A percentile compares a stretch with the other conserved stretches of the same genome.
Evolutionary conservation across 1,140 invertebrate genomes (phyloP).

Genomic region (Caenorhabditis elegans): WBcel235 BX284606.5:11755501-11756000

Average conservation of each 20-base stretch:
- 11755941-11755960: not conserved
- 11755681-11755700: not conserved
- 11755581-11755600: not conserved
- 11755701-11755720: not conserved
- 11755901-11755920: constrained; percentile 11
- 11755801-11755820: not conserved
- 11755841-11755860: constrained; percentile 17
- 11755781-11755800: not conserved
- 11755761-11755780: not conserved
- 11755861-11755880: constrained; percentile 10
- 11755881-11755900: not conserved
- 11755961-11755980: no score
- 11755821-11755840: constrained; percentile 11
- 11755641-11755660: constrained; percentile 8
- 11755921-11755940: constrained; percentile 26
- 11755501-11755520: constrained; percentile 7
- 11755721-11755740: not conserved
- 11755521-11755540: not conserved
- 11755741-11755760: not conserved
- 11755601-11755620: constrained; percentile 12
- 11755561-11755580: not conserved
- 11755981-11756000: no score
- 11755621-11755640: not conserved
- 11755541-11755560: constrained; percentile 11
- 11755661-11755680: not conserved